A percentile compares a stretch with the other conserved stretches of the same genome.
These are phyloP conservation scores for Gnathonemus longibarbis DNA, from an alignment of 2,113 vertebrate genomes.

Conservation along the genomic window DNA sequence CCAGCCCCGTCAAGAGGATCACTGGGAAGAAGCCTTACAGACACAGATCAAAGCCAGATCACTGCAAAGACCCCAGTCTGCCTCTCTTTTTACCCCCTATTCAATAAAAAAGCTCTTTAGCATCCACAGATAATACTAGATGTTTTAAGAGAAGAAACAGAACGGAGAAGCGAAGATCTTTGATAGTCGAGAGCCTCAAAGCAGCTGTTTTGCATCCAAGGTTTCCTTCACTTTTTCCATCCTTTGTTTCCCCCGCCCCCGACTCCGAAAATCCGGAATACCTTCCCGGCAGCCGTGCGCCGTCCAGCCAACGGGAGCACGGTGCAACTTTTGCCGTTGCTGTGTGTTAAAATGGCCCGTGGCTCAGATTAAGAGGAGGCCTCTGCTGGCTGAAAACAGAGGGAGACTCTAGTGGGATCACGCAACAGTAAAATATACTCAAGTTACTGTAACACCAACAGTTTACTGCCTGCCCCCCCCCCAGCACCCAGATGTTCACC, in stretches of 20 bases:
- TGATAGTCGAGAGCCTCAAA: constrained; percentile 51
- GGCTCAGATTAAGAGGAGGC: neutral
- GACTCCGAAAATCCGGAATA: constrained; percentile 39
- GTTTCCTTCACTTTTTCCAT: constrained; percentile 57
- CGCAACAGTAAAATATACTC: neutral
- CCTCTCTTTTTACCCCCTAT: constrained; percentile 34
- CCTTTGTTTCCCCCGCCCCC: constrained; percentile 41
- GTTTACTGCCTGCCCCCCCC: neutral
- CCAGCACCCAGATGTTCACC: neutral
- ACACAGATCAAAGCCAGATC: constrained; percentile 80
- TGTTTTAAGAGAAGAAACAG: constrained; percentile 66
- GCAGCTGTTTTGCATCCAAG: constrained; percentile 62
- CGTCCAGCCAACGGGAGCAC: neutral
- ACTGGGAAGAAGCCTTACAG: constrained; percentile 72
- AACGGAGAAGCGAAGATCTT: constrained; percentile 57
- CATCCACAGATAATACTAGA: constrained; percentile 71
- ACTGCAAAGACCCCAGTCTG: constrained; percentile 53
- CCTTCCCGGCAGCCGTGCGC: constrained; percentile 18
- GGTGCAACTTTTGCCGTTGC: neutral
- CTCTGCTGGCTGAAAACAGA: neutral
- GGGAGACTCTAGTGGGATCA: neutral
- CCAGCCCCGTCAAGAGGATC: constrained; percentile 82
- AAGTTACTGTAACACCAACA: neutral
- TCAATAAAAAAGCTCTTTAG: constrained; percentile 64
- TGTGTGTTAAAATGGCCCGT: neutral